Percentiles rank a stretch among this genome's conserved stretches.
These are phyloP conservation scores for Tetranychus cinnabarinus DNA, from an alignment of 1,140 invertebrate species.

Conservation along the genomic window DNA sequence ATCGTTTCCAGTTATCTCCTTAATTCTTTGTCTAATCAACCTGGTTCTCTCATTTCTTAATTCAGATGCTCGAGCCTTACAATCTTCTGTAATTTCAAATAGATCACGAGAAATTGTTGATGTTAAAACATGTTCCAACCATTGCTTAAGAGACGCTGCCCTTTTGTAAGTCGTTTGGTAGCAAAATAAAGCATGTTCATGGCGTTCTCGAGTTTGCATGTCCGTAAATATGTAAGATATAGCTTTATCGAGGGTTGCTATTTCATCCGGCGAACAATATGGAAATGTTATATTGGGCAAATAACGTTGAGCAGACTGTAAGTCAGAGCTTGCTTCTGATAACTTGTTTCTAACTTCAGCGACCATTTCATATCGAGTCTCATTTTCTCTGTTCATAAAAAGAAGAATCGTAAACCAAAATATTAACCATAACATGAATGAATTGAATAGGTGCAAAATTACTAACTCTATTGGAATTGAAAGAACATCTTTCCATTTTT, in stretches of 20 bases:
- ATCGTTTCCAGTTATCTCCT: slow-evolving; percentile 11
- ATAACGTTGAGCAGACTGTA: slow-evolving; percentile 29
- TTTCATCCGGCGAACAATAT: slow-evolving; percentile 32
- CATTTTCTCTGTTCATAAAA: slow-evolving; percentile 15
- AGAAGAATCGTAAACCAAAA: background rate
- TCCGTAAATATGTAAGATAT: slow-evolving; percentile 32
- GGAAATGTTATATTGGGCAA: slow-evolving; percentile 33
- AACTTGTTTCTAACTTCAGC: slow-evolving; percentile 32
- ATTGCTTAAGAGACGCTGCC: slow-evolving; percentile 28
- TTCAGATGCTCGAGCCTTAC: slow-evolving; percentile 15
- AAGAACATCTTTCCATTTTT: slow-evolving; percentile 24
- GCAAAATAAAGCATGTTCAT: slow-evolving; percentile 26
- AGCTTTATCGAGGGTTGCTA: slow-evolving; percentile 27
- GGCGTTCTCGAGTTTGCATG: slow-evolving; percentile 26
- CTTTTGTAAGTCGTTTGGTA: slow-evolving; percentile 27
- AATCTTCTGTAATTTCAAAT: slow-evolving; percentile 16
- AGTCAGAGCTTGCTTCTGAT: slow-evolving; percentile 30
- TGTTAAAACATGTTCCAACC: slow-evolving; percentile 31
- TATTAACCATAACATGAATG: background rate
- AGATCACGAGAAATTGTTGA: slow-evolving; percentile 22
- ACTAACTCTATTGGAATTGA: slow-evolving; percentile 20
- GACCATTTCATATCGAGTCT: slow-evolving; percentile 23
- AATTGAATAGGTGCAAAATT: background rate
- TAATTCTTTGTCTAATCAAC: slow-evolving; percentile 17
- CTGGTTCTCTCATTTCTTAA: slow-evolving; percentile 20